Evolutionary conservation across 2,113 vertebrate species (phyloP).

Genomic region (Catharus minimus): DNA sequence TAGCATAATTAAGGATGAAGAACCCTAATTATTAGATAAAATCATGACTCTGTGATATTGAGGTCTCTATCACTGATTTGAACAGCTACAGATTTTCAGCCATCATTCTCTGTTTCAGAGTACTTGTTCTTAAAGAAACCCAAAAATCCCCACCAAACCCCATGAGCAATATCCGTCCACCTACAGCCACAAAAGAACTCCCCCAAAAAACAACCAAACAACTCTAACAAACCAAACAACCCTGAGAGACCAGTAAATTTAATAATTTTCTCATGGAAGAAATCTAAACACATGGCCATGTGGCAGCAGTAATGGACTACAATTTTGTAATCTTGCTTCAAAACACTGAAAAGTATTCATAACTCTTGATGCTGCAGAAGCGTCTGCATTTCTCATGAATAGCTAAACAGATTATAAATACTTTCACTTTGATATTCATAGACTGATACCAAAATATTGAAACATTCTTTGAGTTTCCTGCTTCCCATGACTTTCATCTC

Average conservation of each 20-base stretch:
- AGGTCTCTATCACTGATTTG: not conserved
- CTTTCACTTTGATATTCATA: slow-evolving; percentile 41
- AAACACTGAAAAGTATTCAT: not conserved
- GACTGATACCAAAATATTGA: slow-evolving; percentile 7
- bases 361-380: not conserved
- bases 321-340: not conserved
- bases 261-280: not conserved
- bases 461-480: slow-evolving; percentile 17
- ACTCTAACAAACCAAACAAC: not conserved
- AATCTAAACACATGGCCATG: not conserved
- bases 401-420: slow-evolving; percentile 38
- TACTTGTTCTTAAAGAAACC: not conserved
- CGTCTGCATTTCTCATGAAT: not conserved
- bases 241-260: not conserved
- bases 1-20: not conserved
- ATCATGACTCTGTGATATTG: not conserved
- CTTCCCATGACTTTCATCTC: slow-evolving; percentile 44
- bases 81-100: not conserved
- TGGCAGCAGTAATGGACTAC: not conserved
- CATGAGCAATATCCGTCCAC: not conserved
- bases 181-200: too few relatives aligned
- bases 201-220: not conserved
- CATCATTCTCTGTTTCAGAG: not conserved
- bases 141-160: accelerated
- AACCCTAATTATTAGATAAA: not conserved